Percentiles rank a stretch among this genome's conserved stretches.
Evolutionary conservation across 2,797 vertebrate species (phyloP).

Genomic region (Pseudomugil gertrudae): DNA sequence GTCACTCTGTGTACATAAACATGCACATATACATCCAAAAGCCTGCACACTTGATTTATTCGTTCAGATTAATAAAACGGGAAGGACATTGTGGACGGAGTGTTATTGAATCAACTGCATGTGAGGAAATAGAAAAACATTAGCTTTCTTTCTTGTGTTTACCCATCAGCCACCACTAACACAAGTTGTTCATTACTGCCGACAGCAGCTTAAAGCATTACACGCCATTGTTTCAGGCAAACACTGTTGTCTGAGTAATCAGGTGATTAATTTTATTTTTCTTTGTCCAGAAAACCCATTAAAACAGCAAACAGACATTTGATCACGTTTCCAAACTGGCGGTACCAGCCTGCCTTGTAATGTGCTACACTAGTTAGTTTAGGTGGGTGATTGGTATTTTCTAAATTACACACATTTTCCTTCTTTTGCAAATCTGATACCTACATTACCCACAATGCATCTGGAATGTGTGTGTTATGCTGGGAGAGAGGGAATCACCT

Average conservation of each 20-base stretch:
- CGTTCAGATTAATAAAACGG: conserved; percentile 33
- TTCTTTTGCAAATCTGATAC: too few relatives aligned
- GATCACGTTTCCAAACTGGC: not conserved
- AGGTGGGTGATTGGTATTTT: too few relatives aligned
- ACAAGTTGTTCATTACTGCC: not conserved
- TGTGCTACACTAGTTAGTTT: too few relatives aligned
- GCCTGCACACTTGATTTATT: conserved; percentile 37
- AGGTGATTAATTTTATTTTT: not conserved
- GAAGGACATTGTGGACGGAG: conserved; percentile 9
- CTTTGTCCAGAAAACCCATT: not conserved
- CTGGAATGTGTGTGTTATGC: too few relatives aligned
- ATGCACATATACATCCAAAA: conserved; percentile 26
- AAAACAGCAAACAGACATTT: not conserved
- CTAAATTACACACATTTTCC: too few relatives aligned
- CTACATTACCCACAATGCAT: too few relatives aligned
- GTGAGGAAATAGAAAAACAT: conserved; percentile 2
- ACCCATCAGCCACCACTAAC: not conserved
- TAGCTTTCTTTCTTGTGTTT: not conserved
- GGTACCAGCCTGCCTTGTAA: not conserved
- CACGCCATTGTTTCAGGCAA: too few relatives aligned
- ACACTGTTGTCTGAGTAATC: not conserved
- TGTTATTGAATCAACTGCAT: conserved; percentile 19
- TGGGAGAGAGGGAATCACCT: too few relatives aligned
- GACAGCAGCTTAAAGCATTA: not conserved
- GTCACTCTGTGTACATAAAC: conserved; percentile 28